phyloP scores from a whole-genome alignment of 35 echinoderm and acorn worm genomes.

The Patiria miniata region DNA sequence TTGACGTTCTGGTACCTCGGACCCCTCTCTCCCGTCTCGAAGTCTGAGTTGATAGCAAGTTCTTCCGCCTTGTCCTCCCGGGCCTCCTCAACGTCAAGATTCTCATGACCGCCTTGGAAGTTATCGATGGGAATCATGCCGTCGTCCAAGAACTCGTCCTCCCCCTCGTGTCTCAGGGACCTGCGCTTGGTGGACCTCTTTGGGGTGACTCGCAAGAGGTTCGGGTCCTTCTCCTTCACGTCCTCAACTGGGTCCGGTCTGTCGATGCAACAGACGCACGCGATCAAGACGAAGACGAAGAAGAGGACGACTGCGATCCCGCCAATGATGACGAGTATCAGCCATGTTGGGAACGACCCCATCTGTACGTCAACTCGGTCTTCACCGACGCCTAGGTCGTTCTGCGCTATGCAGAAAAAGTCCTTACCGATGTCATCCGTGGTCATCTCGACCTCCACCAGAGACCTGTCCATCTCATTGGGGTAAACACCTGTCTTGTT shows the following conservation, averaged over 20 bases:
- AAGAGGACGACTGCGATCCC: neutral
- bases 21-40: neutral
- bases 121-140: neutral
- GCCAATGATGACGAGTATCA: neutral
- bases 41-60: neutral
- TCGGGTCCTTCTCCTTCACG: neutral
- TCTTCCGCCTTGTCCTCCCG: neutral
- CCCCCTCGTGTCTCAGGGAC: neutral
- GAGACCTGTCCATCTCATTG: neutral
- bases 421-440: neutral
- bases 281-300: neutral
- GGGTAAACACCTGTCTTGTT: neutral
- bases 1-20: conserved; percentile 8
- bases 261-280: neutral
- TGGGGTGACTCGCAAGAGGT: neutral
- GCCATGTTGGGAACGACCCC: neutral
- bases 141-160: neutral
- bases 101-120: neutral
- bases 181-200: neutral
- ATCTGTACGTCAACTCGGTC: neutral
- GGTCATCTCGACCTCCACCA: neutral
- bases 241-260: neutral
- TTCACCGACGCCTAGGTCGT: neutral
- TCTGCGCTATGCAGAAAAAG: neutral
- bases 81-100: neutral